Base-by-base conservation (phyloP, 1,140 invertebrate species). In the Lepidurus packardi region DNA sequence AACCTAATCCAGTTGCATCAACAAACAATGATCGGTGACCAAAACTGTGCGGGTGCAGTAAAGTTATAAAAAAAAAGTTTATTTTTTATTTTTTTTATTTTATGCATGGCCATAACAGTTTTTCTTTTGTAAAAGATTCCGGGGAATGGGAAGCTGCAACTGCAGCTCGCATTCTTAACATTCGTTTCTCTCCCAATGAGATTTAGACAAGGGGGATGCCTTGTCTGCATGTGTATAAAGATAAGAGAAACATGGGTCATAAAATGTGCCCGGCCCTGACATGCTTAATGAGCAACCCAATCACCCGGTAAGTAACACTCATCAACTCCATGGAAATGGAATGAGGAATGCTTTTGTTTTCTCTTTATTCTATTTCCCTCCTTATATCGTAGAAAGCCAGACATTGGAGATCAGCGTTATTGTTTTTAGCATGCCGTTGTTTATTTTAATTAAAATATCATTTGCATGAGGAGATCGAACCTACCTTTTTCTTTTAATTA, bases 221-320 rank as follows among this genome's bases (percentile, higher is more conserved):
- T 65, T 65, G 53, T 65, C 53, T 65, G 53, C 53, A 65, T 65
- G 53, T 65, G 53, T 9, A 65, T 65, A 65, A 65, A 65, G 53
- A 65, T 65, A 65, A 65, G 53, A 13, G 53, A 65, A 65, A 65
- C 53, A 65, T 65, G 53, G 53, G 53, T 65, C 53, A 65, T 65
- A 65, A 65, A 65, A 65, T 65, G 53, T 21, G 21, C 53, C 53
- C 16, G 53, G 6, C 53, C 53, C 53, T 65, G 53, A 65, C 53
- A 65, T 65, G 53, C 53, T 65, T 65, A 65, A 65, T 65, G 53
- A 65, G 53, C 53, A 65, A 65, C 53, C 53, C 53, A 65, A 65
- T 65, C 53, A 65, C 53, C 53, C 53, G 53, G 53, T 65, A 65
- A 65, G n/a, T 65, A 65, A 65, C 53, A 65, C 53, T 65, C 53